A percentile compares a stretch with the other conserved stretches of the same genome.
These are phyloP conservation scores for Phymatocera aterrima DNA, from an alignment of 2,888 invertebrate species.

Conservation along the genomic window DNA sequence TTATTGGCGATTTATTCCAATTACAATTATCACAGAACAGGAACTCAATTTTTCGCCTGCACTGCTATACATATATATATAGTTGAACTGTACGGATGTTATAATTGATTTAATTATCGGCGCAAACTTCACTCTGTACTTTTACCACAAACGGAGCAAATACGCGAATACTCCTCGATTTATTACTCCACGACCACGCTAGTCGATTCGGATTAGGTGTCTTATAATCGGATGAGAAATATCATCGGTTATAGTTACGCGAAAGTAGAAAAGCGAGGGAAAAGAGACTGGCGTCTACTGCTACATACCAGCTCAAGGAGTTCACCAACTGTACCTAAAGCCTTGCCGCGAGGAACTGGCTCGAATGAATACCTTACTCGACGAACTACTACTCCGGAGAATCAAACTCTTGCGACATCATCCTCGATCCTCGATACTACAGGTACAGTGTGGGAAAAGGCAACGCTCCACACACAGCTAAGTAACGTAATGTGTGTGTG, in stretches of 20 bases:
- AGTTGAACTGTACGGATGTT: too few relatives aligned
- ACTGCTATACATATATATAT: too few relatives aligned
- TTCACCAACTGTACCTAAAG: not conserved
- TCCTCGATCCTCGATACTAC: not conserved
- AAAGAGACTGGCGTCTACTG: conserved; percentile 5
- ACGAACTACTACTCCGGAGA: conserved; percentile 3
- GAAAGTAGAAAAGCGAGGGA: not conserved
- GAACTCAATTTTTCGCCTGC: too few relatives aligned
- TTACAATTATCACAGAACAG: too few relatives aligned
- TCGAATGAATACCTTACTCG: too few relatives aligned
- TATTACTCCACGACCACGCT: not conserved
- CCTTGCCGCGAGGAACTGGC: conserved; percentile 11
- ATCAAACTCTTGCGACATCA: conserved; percentile 26
- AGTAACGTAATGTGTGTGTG: too few relatives aligned
- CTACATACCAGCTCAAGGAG: not conserved
- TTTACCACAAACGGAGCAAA: too few relatives aligned
- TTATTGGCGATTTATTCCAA: too few relatives aligned
- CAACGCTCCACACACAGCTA: not conserved
- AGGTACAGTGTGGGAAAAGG: not conserved
- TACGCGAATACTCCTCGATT: too few relatives aligned
- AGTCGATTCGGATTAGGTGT: not conserved
- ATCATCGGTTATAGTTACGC: not conserved
- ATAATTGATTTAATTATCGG: too few relatives aligned
- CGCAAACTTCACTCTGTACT: too few relatives aligned
- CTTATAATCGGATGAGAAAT: not conserved